phyloP scores from a whole-genome alignment of 2,888 invertebrate genomes.

The Agrochola lychnidis region DNA sequence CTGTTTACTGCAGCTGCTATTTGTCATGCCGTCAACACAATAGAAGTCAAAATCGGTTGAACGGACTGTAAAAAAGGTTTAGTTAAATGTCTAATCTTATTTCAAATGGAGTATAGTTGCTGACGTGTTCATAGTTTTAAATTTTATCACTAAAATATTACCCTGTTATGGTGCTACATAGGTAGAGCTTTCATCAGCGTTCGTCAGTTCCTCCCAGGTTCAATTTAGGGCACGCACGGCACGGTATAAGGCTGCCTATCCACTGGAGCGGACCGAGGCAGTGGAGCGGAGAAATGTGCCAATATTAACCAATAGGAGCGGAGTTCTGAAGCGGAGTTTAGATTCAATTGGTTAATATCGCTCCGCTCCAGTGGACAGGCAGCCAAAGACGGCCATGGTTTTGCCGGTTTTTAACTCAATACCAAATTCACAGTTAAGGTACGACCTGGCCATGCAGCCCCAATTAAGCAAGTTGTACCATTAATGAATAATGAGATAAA shows the following conservation, averaged over 20 bases:
- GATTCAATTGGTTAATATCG: no score
- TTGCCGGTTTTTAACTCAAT: conserved; percentile 5
- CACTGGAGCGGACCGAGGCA: no score
- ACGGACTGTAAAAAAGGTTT: no score
- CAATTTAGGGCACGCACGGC: not conserved
- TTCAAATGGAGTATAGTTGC: no score
- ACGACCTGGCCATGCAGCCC: not conserved
- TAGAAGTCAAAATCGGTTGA: no score
- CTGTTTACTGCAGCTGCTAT: no score
- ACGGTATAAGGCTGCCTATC: not conserved
- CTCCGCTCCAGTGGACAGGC: no score
- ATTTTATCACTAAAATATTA: not conserved
- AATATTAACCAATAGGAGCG: no score
- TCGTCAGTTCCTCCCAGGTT: not conserved
- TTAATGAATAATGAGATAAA: conserved; percentile 40
- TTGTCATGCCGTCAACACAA: no score
- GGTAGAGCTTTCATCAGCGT: not conserved
- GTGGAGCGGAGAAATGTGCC: no score
- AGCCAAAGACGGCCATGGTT: not conserved
- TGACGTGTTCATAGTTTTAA: not conserved
- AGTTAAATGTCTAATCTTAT: no score
- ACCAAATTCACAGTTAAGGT: not conserved
- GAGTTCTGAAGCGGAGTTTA: no score
- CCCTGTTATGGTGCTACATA: not conserved
- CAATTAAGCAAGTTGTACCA: conserved; percentile 25